These are phyloP conservation scores for Cinclus mexicanus DNA, from an alignment of 2,113 vertebrate genomes.

Conservation along the genomic window DNA sequence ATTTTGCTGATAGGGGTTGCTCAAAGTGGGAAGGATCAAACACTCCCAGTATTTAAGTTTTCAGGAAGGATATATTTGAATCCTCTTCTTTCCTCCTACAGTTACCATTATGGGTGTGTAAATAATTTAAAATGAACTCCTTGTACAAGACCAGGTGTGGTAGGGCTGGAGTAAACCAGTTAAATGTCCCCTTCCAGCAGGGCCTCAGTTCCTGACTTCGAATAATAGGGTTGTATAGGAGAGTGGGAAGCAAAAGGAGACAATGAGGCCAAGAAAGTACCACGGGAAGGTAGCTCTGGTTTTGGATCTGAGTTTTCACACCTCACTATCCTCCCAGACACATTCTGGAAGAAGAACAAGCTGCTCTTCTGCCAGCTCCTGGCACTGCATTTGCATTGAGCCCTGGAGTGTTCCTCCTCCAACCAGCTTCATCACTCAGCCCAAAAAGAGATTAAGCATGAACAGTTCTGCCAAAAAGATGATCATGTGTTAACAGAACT, in stretches of 20 bases:
- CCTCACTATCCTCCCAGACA: neutral
- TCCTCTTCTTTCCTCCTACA: neutral
- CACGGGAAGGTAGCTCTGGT: neutral
- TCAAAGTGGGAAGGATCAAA: neutral
- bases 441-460: neutral
- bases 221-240: neutral
- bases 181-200: neutral
- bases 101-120: neutral
- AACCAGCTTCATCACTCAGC: neutral
- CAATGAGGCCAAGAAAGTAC: neutral
- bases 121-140: neutral
- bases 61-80: neutral
- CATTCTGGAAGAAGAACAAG: neutral
- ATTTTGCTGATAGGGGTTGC: neutral
- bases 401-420: neutral
- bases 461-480: neutral
- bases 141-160: neutral
- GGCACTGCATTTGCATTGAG: neutral
- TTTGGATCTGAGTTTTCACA: neutral
- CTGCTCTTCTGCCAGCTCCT: neutral
- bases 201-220: neutral
- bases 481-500: neutral
- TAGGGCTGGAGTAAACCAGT: neutral
- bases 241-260: neutral
- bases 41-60: neutral